Evolutionary conservation across 2,797 vertebrate species (phyloP).

Genomic region (Cygnus olor): DNA sequence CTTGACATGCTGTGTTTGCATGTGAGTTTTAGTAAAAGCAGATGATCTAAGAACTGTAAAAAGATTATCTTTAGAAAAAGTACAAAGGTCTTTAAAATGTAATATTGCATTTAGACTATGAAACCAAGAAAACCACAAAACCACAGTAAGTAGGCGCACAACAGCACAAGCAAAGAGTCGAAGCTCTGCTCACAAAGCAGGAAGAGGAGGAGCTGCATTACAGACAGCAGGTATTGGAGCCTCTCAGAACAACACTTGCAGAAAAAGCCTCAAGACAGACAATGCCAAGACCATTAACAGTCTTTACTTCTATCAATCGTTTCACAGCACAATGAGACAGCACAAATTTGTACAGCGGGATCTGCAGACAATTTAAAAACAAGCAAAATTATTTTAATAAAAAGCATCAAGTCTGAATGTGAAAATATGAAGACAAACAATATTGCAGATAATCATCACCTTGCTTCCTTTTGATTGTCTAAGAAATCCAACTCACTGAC

Average conservation of each 20-base stretch:
- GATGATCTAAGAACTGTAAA: background rate
- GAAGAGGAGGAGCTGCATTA: background rate
- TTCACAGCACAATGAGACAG: constrained; percentile 66
- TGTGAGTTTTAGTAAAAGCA: background rate
- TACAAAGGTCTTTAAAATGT: background rate
- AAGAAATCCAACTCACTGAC: background rate
- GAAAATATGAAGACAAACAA: constrained; percentile 51
- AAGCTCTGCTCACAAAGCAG: background rate
- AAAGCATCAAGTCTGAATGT: constrained; percentile 9
- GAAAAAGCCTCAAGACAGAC: constrained; percentile 68
- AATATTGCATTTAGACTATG: background rate
- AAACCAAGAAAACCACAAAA: constrained; percentile 11
- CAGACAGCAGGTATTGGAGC: background rate
- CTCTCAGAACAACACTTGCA: constrained; percentile 25
- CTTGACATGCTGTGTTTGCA: background rate
- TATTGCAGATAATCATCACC: constrained; percentile 11
- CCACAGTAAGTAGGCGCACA: background rate
- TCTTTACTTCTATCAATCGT: constrained; percentile 67
- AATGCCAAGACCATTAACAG: constrained; percentile 58
- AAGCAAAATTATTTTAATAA: constrained; percentile 45
- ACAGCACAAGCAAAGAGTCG: constrained; percentile 12
- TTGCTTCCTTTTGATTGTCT: constrained; percentile 20
- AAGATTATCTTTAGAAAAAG: background rate
- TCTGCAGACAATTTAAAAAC: constrained; percentile 58
- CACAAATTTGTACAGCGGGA: constrained; percentile 60